Conservation (phyloP, 53 echinoderm and acorn worm species). For the Stichopus horrens region DNA sequence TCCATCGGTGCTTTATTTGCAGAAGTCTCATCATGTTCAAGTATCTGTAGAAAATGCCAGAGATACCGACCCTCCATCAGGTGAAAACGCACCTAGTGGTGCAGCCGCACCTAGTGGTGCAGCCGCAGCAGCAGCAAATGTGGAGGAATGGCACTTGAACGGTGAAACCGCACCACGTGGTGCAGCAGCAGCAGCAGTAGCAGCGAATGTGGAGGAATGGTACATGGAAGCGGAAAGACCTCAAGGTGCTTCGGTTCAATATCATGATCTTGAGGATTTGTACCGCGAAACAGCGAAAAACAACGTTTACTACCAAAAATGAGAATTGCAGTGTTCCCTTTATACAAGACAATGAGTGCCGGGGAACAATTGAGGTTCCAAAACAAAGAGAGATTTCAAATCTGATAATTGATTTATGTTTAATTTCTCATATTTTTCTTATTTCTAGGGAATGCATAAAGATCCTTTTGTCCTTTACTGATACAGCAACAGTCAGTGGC, state of each 20-base stretch:
- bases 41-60: not conserved
- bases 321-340: too few relatives aligned
- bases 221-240: slow-evolving; percentile 19
- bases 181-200: not conserved
- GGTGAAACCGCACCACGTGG: not conserved
- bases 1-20: not conserved
- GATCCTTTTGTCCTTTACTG: too few relatives aligned
- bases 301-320: not conserved
- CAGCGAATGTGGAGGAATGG: not conserved
- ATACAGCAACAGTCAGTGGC: too few relatives aligned
- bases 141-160: slow-evolving; percentile 1
- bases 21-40: not conserved
- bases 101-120: not conserved
- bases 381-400: too few relatives aligned
- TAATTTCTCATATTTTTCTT: too few relatives aligned
- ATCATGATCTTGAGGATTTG: slow-evolving; percentile 33
- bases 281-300: slow-evolving; percentile 32
- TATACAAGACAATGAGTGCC: too few relatives aligned
- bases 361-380: too few relatives aligned
- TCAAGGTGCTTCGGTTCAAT: not conserved
- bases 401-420: too few relatives aligned
- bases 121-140: not conserved
- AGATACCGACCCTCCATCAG: not conserved
- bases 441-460: too few relatives aligned
- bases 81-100: not conserved